These are phyloP conservation scores for Tricholaema leucomelas DNA, from an alignment of 2,113 vertebrate species.

Conservation along the genomic window DNA sequence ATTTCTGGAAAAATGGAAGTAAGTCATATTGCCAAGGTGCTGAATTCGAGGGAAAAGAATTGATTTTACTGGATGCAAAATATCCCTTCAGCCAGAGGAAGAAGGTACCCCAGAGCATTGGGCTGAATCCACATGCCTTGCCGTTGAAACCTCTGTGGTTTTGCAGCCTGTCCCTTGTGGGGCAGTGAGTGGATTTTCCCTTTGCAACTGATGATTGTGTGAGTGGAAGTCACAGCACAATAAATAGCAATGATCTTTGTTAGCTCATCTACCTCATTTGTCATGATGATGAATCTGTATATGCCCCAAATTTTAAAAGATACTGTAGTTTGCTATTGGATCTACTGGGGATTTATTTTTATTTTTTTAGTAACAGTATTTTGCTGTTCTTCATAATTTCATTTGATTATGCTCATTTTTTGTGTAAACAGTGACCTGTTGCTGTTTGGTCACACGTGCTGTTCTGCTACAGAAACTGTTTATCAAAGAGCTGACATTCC, in stretches of 20 bases:
- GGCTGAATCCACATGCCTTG: not conserved
- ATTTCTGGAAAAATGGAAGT: not conserved
- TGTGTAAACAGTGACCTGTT: not conserved
- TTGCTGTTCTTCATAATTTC: not conserved
- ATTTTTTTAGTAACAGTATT: not conserved
- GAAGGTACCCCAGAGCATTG: not conserved
- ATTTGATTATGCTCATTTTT: conserved; percentile 25
- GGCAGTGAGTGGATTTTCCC: not conserved
- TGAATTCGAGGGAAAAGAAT: not conserved
- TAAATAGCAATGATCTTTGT: conserved; percentile 3
- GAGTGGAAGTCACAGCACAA: not conserved
- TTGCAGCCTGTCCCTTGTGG: not conserved
- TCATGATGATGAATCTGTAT: conserved; percentile 12
- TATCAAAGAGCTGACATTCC: conserved; percentile 32
- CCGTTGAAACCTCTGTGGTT: not conserved
- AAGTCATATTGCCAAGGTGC: not conserved
- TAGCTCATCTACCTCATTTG: not conserved
- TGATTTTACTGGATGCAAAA: not conserved
- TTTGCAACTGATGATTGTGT: not conserved
- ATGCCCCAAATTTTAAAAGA: not conserved
- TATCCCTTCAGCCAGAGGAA: not conserved
- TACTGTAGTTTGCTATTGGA: not conserved
- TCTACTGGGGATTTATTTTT: not conserved
- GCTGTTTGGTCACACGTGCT: not conserved
- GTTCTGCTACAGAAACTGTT: conserved; percentile 16